These are phyloP conservation scores for Eleutherodactylus coqui DNA, from an alignment of 2,797 vertebrate species.

Conservation along the genomic window DNA sequence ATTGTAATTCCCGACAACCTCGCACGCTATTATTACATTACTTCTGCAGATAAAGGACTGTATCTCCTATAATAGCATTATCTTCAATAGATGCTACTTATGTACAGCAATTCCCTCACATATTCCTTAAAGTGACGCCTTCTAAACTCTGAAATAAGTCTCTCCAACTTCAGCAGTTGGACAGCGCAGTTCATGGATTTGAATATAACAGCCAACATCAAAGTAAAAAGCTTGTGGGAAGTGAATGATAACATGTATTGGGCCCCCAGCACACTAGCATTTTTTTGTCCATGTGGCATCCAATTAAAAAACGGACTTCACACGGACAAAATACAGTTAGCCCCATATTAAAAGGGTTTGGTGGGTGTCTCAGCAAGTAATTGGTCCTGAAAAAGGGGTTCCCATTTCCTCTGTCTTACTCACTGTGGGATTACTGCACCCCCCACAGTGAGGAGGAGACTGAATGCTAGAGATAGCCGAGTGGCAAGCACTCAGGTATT, in stretches of 20 bases:
- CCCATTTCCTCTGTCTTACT: too few relatives aligned
- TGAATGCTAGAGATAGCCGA: too few relatives aligned
- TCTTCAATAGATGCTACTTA: neutral
- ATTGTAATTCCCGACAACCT: neutral
- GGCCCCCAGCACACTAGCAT: too few relatives aligned
- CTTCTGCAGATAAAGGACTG: neutral
- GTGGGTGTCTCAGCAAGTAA: too few relatives aligned
- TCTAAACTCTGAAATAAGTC: neutral
- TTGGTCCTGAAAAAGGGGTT: too few relatives aligned
- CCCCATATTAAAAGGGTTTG: too few relatives aligned
- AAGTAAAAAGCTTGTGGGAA: neutral
- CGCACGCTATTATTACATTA: neutral
- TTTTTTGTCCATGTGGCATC: too few relatives aligned
- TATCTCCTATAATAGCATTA: neutral
- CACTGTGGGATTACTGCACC: too few relatives aligned
- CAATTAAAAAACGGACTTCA: too few relatives aligned
- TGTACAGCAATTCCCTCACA: neutral
- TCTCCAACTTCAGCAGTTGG: slow-evolving; percentile 3
- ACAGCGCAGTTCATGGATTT: slow-evolving; percentile 11
- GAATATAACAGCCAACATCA: neutral
- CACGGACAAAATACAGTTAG: too few relatives aligned
- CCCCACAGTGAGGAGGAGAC: too few relatives aligned
- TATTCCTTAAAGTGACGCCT: neutral
- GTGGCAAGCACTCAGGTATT: too few relatives aligned
- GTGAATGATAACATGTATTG: neutral